Conservation (phyloP, 2,113 vertebrate species). For the Mungos mungo region DNA sequence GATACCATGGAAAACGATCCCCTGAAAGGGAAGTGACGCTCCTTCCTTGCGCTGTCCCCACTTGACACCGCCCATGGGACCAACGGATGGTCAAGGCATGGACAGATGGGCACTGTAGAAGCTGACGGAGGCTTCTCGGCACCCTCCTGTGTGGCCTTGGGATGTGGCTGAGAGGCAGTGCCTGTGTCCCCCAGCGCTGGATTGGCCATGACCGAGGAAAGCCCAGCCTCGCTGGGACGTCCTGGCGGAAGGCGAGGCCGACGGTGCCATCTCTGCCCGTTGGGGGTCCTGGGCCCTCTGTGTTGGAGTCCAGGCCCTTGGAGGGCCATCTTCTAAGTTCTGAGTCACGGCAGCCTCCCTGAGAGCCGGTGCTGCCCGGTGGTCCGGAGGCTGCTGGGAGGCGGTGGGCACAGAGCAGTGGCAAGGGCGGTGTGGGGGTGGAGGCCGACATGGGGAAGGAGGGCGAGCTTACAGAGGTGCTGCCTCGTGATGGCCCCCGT, state of each 20-base stretch:
- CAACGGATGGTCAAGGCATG: background rate
- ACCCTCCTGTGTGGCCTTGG: background rate
- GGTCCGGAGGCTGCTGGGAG: background rate
- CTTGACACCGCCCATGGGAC: no score
- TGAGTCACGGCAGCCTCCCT: fast-evolving
- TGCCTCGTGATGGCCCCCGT: background rate
- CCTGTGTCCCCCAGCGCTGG: background rate
- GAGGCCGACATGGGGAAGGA: no score
- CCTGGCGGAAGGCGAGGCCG: background rate
- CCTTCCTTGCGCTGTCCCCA: no score
- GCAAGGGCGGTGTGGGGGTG: background rate
- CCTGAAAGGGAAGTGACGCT: no score
- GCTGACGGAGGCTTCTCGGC: background rate
- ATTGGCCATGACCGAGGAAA: background rate
- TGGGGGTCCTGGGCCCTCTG: no score
- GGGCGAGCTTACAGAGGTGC: background rate
- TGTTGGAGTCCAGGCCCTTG: background rate
- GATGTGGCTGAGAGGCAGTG: fast-evolving
- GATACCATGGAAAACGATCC: no score
- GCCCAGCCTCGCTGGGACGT: background rate
- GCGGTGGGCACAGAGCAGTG: fast-evolving
- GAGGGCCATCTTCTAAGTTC: background rate
- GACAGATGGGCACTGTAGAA: background rate
- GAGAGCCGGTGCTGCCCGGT: background rate
- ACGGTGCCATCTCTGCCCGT: fast-evolving